Evolutionary conservation across 2,888 invertebrate species (phyloP).

Genomic region (Latrodectus hesperus): DNA sequence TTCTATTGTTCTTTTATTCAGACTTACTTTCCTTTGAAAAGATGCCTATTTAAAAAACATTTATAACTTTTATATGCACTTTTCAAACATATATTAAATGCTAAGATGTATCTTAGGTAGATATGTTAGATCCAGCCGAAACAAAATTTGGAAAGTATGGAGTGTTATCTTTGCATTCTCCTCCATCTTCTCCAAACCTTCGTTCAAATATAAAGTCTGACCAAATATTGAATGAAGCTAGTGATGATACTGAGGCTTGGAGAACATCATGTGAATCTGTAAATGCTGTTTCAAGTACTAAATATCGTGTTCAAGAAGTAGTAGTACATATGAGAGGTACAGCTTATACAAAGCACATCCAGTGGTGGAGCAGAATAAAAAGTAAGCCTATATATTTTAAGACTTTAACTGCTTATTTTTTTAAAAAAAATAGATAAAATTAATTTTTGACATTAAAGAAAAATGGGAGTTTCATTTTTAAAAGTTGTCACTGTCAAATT

Average conservation of each 20-base stretch:
- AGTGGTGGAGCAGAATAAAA: constrained; percentile 71
- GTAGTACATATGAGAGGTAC: constrained; percentile 80
- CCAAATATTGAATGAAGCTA: constrained; percentile 26
- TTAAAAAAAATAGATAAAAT: too few species aligned
- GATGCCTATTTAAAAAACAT: too few species aligned
- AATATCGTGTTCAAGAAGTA: constrained; percentile 81
- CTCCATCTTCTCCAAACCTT: constrained; percentile 67
- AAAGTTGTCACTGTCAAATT: too few species aligned
- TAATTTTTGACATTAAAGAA: too few species aligned
- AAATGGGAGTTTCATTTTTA: too few species aligned
- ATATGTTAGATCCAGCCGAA: constrained; percentile 72
- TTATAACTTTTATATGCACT: too few species aligned
- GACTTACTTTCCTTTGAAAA: too few species aligned
- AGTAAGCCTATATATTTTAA: constrained; percentile 61
- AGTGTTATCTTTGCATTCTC: constrained; percentile 71
- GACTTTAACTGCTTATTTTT: too few species aligned
- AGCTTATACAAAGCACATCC: constrained; percentile 71
- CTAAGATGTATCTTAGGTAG: constrained; percentile 70
- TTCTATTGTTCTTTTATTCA: too few species aligned
- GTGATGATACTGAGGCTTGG: constrained; percentile 56
- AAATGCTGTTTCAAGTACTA: constrained; percentile 36
- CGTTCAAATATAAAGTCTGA: constrained; percentile 52
- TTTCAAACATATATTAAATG: background rate
- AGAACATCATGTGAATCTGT: constrained; percentile 51
- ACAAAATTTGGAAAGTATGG: constrained; percentile 71